These are phyloP conservation scores for Troides helena DNA, from an alignment of 2,888 invertebrate species.

Conservation along the genomic window DNA sequence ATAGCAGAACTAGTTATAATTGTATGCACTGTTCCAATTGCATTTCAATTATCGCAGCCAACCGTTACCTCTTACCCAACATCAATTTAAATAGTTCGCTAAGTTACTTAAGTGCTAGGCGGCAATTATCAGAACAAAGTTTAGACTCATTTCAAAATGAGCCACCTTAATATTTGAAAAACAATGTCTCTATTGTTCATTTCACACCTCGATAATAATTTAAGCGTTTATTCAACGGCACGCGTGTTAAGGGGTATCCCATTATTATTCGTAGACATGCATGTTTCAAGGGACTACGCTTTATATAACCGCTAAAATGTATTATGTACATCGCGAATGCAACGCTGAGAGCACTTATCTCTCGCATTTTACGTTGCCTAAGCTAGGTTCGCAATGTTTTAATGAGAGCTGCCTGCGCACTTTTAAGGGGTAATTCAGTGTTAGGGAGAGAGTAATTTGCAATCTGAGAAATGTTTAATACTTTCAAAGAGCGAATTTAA, in stretches of 20 bases:
- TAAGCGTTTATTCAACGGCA: conserved; percentile 64
- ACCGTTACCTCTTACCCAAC: conserved; percentile 5
- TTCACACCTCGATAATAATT: conserved; percentile 40
- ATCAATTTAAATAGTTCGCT: conserved; percentile 6
- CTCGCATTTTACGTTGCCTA: conserved; percentile 29
- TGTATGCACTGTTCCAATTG: conserved; percentile 8
- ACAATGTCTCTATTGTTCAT: conserved; percentile 14
- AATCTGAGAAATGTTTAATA: conserved; percentile 19
- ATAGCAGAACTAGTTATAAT: not conserved
- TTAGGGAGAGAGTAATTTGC: conserved; percentile 30
- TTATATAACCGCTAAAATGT: conserved; percentile 26
- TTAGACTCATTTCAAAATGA: not conserved
- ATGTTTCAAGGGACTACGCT: conserved; percentile 46
- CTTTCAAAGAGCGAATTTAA: conserved; percentile 11
- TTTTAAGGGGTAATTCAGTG: conserved; percentile 31
- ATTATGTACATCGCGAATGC: conserved; percentile 27
- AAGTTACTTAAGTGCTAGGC: conserved; percentile 5
- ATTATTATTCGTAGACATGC: conserved; percentile 73
- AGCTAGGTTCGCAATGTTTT: conserved; percentile 28
- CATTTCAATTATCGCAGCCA: conserved; percentile 6
- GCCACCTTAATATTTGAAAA: not conserved
- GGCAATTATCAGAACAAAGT: conserved; percentile 6
- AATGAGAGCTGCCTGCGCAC: conserved; percentile 30
- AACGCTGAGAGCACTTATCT: conserved; percentile 27
- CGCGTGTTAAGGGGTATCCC: conserved; percentile 49